Evolutionary conservation across 2,113 vertebrate species (phyloP), one percentile per base, ranked within the genome.

Genomic region (Alligator mississippiensis): DNA sequence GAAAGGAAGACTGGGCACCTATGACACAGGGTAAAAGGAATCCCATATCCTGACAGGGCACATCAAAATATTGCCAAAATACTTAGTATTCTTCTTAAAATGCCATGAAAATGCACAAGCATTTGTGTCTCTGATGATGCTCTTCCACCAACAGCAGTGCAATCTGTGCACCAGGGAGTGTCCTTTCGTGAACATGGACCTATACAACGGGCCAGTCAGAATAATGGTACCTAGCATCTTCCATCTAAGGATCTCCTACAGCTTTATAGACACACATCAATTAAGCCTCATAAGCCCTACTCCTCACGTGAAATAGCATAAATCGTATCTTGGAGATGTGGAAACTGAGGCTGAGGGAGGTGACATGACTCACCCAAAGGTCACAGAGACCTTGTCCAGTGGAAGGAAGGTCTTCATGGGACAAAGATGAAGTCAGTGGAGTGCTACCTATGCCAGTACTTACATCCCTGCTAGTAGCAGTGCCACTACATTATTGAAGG

Each of bases 341-440:
- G 30, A 70, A 66, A 34, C 30, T 70, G 30, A 70, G 66, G 66
- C 18, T 68, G 9, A 9, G 5, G 15, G 66, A 11, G 66, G 17
- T 18, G 66, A 70, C 28, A 30, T 5, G n/a, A 70, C 66, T 22
- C 22, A 18, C 18, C 30, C 47, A 47, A 47, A 85, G 90, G 66
- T 58, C 55, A 82, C 47, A 61, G 80, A 90, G 63, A 68, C 19
- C 24, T 85, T 2, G 30, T 80, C 64, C 11, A 59, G 38, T 22
- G 78, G 28, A 77, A 19, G 11, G 30, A 66, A 64, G 30, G 63
- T 78, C 63, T 83, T 55, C 9, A 2, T 4, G 63, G 54, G 55
- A 59, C 9, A 13, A 6, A 4, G 21, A 6, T 22, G 19, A 74
- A 19, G 21, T 70, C 30, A 7, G 17, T 5, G 2, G 1, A 0